phyloP scores from a whole-genome alignment of 2,113 vertebrate genomes.

The Alethe diademata region DNA sequence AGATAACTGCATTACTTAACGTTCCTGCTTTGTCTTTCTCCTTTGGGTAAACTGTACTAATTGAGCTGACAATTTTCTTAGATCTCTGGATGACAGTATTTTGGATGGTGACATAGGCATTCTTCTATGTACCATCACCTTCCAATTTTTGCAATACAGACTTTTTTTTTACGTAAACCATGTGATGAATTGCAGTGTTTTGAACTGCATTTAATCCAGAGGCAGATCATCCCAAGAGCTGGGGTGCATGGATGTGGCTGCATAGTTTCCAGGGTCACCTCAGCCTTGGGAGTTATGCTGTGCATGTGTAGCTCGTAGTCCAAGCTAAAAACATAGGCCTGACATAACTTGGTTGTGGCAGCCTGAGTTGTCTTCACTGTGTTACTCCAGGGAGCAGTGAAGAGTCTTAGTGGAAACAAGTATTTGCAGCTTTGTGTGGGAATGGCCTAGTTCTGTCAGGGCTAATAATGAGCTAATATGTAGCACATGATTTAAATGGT shows the following conservation, averaged over 20 bases:
- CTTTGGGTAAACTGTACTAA: not conserved
- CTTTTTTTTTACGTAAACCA: not conserved
- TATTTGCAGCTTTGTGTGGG: not conserved
- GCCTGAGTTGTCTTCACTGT: constrained; percentile 10
- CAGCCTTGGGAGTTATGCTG: not conserved
- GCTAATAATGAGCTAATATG: constrained; percentile 29
- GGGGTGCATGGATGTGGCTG: not conserved
- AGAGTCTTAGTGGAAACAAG: not conserved
- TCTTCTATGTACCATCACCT: not conserved
- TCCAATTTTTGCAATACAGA: not conserved
- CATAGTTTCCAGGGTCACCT: not conserved
- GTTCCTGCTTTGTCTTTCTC: not conserved
- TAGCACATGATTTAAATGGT: constrained; percentile 27
- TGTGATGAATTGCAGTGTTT: not conserved
- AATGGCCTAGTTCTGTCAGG: constrained; percentile 41
- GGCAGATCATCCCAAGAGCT: not conserved
- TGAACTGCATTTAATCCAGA: not conserved
- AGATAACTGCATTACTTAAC: not conserved
- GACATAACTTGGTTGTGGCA: constrained; percentile 9
- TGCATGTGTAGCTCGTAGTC: not conserved
- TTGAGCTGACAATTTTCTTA: not conserved
- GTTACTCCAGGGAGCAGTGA: constrained; percentile 18
- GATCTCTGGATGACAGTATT: not conserved
- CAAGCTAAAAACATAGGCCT: not conserved
- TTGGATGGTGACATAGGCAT: not conserved